Percentiles rank a stretch among this genome's conserved stretches.
Evolutionary conservation across 2,797 vertebrate genomes (phyloP).

Genomic region (Labeo calbasu): DNA sequence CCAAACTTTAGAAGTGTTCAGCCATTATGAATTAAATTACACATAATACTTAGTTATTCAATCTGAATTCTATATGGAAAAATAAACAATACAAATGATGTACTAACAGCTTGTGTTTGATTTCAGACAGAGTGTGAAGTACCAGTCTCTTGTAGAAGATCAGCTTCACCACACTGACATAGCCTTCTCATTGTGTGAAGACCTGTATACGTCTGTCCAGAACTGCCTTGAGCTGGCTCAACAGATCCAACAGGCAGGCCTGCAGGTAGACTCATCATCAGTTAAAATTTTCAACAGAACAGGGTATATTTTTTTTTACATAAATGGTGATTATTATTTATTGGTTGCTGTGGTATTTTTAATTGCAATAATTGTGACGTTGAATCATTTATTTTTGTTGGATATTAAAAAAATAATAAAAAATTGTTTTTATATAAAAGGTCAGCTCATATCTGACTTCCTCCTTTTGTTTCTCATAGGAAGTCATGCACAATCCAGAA

Average conservation of each 20-base stretch:
- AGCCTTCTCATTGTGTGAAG: conserved; percentile 82
- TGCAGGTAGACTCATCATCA: conserved; percentile 71
- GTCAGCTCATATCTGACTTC: conserved; percentile 25
- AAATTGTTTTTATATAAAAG: background rate
- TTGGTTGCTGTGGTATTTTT: background rate
- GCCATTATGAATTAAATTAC: background rate
- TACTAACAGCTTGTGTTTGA: conserved; percentile 21
- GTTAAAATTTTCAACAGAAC: background rate
- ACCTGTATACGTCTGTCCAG: conserved; percentile 82
- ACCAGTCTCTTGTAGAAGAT: conserved; percentile 84
- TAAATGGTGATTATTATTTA: background rate
- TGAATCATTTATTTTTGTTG: background rate
- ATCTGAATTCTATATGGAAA: background rate
- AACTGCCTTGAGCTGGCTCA: conserved; percentile 86
- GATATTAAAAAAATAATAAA: background rate
- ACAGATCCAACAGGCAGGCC: conserved; percentile 77
- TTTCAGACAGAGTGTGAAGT: conserved; percentile 89
- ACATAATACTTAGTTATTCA: background rate
- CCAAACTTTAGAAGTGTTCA: background rate
- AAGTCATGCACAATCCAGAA: conserved; percentile 77
- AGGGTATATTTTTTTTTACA: background rate
- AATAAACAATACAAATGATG: background rate
- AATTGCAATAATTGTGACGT: background rate
- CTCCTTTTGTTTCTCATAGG: conserved; percentile 72
- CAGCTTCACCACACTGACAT: conserved; percentile 87